These are phyloP conservation scores for Datnioides undecimradiatus DNA, from an alignment of 2,113 vertebrate species.

Conservation along the genomic window DNA sequence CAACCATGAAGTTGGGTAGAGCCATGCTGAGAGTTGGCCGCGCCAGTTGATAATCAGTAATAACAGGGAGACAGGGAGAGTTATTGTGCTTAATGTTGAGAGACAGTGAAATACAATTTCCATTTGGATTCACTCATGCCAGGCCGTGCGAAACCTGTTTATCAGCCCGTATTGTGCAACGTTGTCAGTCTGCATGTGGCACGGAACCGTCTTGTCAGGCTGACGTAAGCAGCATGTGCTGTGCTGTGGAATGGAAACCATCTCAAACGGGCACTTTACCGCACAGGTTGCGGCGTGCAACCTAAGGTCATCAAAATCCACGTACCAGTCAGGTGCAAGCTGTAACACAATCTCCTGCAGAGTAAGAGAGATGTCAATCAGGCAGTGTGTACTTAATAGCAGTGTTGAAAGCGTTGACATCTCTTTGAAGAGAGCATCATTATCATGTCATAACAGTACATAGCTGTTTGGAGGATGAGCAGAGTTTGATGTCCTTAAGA, in stretches of 20 bases:
- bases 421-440: neutral
- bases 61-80: no score
- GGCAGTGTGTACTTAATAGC: neutral
- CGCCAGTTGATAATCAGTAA: no score
- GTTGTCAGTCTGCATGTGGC: neutral
- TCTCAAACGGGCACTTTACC: neutral
- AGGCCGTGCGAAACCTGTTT: neutral
- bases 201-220: neutral
- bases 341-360: neutral
- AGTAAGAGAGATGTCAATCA: neutral
- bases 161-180: neutral
- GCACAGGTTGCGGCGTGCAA: neutral
- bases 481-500: neutral
- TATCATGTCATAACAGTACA: neutral
- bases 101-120: neutral
- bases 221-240: neutral
- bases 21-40: no score
- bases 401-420: neutral
- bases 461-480: neutral
- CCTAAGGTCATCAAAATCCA: neutral
- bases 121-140: neutral
- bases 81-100: no score
- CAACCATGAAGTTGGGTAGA: no score
- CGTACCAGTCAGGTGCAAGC: no score
- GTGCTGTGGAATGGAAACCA: neutral